Base-by-base conservation (phyloP, 1,140 invertebrate genomes). In the Coptotermes formosanus region DNA sequence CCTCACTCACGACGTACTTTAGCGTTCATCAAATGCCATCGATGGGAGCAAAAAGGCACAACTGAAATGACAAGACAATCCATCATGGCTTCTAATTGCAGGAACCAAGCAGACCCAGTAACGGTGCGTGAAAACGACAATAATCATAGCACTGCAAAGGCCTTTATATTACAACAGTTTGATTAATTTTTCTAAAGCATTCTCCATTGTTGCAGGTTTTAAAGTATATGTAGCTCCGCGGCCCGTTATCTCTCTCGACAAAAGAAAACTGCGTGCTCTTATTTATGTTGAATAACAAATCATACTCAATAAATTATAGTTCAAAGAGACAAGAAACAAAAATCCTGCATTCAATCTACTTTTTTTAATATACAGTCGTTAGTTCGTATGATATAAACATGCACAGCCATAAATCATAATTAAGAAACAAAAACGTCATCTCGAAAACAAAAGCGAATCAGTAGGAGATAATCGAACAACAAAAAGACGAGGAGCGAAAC, bases 341-440 rank as follows among this genome's bases (percentile, higher is more conserved):
- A 75, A 0, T 75, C n/a, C n/a, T n/a, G 64, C 64, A n/a, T 23
- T 75, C n/a, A 30, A 25, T 75, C 14, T 75, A 9, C 25, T 64
- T 64, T 64, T 64, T 64, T 64, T 19, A 64, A n/a, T 64, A 64
- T 1, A 64, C 21, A 64, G 25, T n/a, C 14, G 59, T 64, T n/a
- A 1, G 59, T 64, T n/a, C 7, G 59, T 64, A 64, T 19, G 59
- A 64, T 23, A 64, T 23, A 64, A 64, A 64, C 59, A 30, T 75
- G 25, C 64, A 75, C 8, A 75, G n/a, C 14, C n/a, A 75, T 75
- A 75, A 75, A 75, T 75, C 64, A 75, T 75, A 75, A 75, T 75
- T 75, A 75, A 8, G 64, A 75, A 75, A 75, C 64, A 75, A 75
- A 75, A 75, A 75, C 64, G 64, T 75, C 64, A 75, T 75, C 64